Evolutionary conservation across 2,888 invertebrate species (phyloP).

Genomic region (Sphinx pinastri): DNA sequence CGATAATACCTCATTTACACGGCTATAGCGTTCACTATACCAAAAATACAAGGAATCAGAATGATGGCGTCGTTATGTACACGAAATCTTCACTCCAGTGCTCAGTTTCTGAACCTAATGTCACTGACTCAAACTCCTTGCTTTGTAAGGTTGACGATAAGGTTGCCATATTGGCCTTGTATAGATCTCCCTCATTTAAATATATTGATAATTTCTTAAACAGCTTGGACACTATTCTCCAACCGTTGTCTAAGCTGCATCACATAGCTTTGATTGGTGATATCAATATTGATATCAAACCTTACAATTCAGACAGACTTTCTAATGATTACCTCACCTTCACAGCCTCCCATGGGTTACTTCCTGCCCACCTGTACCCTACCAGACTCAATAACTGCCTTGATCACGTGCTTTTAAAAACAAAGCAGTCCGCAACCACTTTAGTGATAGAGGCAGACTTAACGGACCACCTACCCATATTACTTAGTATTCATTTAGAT

Average conservation of each 20-base stretch:
- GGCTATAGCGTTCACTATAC: neutral
- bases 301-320: neutral
- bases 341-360: neutral
- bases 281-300: neutral
- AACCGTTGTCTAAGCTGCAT: neutral
- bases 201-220: neutral
- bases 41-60: neutral
- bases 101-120: neutral
- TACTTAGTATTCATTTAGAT: neutral
- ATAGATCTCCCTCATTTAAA: neutral
- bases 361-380: neutral
- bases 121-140: neutral
- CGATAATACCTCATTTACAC: neutral
- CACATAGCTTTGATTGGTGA: constrained; percentile 1
- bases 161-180: neutral
- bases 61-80: neutral
- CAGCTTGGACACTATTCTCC: neutral
- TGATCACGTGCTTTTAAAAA: constrained; percentile 6
- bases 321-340: neutral
- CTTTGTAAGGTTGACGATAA: neutral
- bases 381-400: neutral
- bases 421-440: neutral
- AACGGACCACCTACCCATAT: constrained; percentile 1
- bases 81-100: neutral
- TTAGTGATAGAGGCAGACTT: neutral